Conservation (phyloP, 2,888 invertebrate species). For the Tiphia femorata region DNA sequence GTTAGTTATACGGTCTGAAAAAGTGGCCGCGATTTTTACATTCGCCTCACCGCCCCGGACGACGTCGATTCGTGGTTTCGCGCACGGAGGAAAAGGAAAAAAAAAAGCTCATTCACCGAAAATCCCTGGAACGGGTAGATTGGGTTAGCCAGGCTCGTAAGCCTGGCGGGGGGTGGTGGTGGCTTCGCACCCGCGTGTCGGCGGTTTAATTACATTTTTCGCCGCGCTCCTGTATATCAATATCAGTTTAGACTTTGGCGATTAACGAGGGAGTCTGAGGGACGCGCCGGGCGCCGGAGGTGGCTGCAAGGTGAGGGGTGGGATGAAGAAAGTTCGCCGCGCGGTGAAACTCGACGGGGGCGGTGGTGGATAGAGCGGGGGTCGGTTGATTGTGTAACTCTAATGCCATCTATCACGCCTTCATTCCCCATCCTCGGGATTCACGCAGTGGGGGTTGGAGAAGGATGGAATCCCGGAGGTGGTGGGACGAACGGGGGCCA, state of each 20-base stretch:
- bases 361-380: conserved; percentile 30
- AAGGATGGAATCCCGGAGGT: conserved; percentile 13
- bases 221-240: conserved; percentile 47
- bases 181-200: not conserved
- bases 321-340: conserved; percentile 33
- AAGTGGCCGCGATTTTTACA: too few species aligned
- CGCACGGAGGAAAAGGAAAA: too few species aligned
- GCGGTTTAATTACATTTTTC: conserved; percentile 55
- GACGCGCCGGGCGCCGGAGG: not conserved
- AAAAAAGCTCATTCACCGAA: too few species aligned
- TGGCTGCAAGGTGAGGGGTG: too few species aligned
- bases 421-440: conserved; percentile 52
- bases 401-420: conserved; percentile 60
- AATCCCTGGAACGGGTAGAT: too few species aligned
- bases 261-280: conserved; percentile 41
- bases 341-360: too few species aligned
- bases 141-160: too few species aligned
- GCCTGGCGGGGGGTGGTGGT: not conserved
- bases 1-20: too few species aligned
- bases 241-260: conserved; percentile 55
- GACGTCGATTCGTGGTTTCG: too few species aligned
- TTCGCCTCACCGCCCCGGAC: too few species aligned
- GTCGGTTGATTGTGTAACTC: conserved; percentile 55
- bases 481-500: conserved; percentile 14
- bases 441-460: conserved; percentile 25